Base-by-base conservation (phyloP, 2,113 vertebrate genomes). In the Apodemus speciosus region DNA sequence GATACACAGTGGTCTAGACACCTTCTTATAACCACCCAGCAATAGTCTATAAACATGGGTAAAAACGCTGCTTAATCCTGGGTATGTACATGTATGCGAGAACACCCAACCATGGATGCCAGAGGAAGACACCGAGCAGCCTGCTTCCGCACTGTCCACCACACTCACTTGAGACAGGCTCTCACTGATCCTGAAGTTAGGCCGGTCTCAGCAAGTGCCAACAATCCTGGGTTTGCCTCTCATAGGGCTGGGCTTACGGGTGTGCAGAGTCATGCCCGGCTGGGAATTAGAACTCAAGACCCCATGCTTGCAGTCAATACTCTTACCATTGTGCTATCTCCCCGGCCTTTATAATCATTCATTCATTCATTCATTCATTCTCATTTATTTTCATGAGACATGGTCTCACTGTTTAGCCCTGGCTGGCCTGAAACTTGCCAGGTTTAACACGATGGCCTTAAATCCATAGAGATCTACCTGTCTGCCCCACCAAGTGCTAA, bases 11-110 rank as follows among this genome's bases (percentile, higher is more conserved):
- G 60, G 43, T 90, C 72, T 9, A 58, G 76, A 3, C 43, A 79
- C 77, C 38, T 95, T 91, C 91, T 72, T 76, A 88, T 90, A 93
- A 73, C 21, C 49, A n/a, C 49, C 85, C 25, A 2, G 81, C 49
- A 68, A 25, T 76, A 56, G 87, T 73, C 71, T 66, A 35, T 71
- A 89, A 91, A 79, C 43, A 38, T 58, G 43, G 85, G 40, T 15
- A 77, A 8, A 7, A 20, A 91, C 53, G 20, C 10, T 56, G 64
- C 90, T 69, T 64, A 94, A 77, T 53, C 51, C n/a, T n/a, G n/a
- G n/a, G n/a, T n/a, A n/a, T n/a, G n/a, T n/a, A n/a, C n/a, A n/a
- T n/a, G n/a, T n/a, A n/a, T n/a, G n/a, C n/a, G n/a, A n/a, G n/a
- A n/a, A n/a, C n/a, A n/a, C n/a, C n/a, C n/a, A n/a, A n/a, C n/a